Evolutionary conservation across 2,888 invertebrate species (phyloP).

Genomic region (Lasius fuliginosus): DNA sequence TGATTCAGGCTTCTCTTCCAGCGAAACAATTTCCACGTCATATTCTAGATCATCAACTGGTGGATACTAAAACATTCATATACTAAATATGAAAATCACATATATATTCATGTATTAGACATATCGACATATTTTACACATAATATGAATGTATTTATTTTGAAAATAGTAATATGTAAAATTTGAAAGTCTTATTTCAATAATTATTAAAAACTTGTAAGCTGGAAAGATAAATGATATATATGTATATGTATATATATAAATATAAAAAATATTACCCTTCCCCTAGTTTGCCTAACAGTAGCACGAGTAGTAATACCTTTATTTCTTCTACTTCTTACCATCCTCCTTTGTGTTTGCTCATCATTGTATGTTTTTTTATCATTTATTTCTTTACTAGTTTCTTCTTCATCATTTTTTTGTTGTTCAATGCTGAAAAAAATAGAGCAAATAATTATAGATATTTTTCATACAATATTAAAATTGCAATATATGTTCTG

Average conservation of each 20-base stretch:
- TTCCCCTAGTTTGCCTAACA: neutral
- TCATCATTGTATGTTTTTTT: neutral
- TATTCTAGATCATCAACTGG: constrained; percentile 32
- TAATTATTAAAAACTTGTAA: neutral
- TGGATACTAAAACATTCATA: constrained; percentile 4
- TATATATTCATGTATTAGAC: neutral
- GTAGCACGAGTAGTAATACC: neutral
- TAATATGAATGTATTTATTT: constrained; percentile 3
- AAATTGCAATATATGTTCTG: neutral
- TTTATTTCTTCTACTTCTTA: constrained; percentile 12
- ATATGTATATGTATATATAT: neutral
- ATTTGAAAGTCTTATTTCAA: neutral
- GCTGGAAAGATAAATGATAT: neutral
- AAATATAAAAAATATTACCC: constrained; percentile 40
- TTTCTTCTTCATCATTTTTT: neutral
- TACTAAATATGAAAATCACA: neutral
- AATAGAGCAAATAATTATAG: neutral
- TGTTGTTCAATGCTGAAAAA: constrained; percentile 9
- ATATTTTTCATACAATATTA: constrained; percentile 1
- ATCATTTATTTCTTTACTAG: neutral
- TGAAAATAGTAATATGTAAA: neutral
- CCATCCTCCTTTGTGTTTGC: constrained; percentile 20
- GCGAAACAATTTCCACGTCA: constrained; percentile 59
- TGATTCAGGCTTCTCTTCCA: constrained; percentile 1
- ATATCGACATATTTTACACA: neutral